These are phyloP conservation scores for Zophobas morio DNA, from an alignment of 1,140 invertebrate genomes.

Conservation along the genomic window DNA sequence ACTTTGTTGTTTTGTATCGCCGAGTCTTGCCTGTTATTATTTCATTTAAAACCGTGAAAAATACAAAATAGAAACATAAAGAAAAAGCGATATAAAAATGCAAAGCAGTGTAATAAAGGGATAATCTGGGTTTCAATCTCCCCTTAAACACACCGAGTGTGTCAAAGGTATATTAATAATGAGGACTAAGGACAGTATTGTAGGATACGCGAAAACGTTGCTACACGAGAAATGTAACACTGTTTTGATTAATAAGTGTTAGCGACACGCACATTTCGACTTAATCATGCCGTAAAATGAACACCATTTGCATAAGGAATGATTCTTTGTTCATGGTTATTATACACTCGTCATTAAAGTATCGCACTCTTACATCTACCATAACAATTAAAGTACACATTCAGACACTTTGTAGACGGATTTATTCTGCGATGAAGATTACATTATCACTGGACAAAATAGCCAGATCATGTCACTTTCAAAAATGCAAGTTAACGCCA, in stretches of 20 bases:
- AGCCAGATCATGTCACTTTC: not conserved
- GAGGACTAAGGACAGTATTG: slow-evolving; percentile 55
- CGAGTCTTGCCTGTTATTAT: slow-evolving; percentile 34
- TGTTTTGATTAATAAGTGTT: slow-evolving; percentile 65
- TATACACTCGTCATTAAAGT: slow-evolving; percentile 54
- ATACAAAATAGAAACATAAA: slow-evolving; percentile 49
- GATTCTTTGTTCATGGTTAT: slow-evolving; percentile 61
- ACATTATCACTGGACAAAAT: not conserved
- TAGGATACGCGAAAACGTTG: slow-evolving; percentile 50
- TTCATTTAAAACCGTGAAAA: slow-evolving; percentile 47
- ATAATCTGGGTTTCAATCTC: slow-evolving; percentile 62
- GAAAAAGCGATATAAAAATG: slow-evolving; percentile 61
- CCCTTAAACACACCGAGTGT: slow-evolving; percentile 60
- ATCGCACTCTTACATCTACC: slow-evolving; percentile 44
- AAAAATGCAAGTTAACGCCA: not conserved
- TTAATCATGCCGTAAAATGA: slow-evolving; percentile 64
- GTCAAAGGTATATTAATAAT: slow-evolving; percentile 62
- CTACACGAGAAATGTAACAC: slow-evolving; percentile 52
- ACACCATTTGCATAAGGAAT: slow-evolving; percentile 62
- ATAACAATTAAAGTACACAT: slow-evolving; percentile 49
- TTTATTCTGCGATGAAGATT: slow-evolving; percentile 13
- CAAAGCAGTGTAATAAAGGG: slow-evolving; percentile 62
- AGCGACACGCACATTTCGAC: slow-evolving; percentile 64
- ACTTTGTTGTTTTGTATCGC: slow-evolving; percentile 6
- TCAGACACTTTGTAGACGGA: slow-evolving; percentile 36